Base-by-base conservation (phyloP, 2,888 invertebrate species). In the Hymenopus coronatus region DNA sequence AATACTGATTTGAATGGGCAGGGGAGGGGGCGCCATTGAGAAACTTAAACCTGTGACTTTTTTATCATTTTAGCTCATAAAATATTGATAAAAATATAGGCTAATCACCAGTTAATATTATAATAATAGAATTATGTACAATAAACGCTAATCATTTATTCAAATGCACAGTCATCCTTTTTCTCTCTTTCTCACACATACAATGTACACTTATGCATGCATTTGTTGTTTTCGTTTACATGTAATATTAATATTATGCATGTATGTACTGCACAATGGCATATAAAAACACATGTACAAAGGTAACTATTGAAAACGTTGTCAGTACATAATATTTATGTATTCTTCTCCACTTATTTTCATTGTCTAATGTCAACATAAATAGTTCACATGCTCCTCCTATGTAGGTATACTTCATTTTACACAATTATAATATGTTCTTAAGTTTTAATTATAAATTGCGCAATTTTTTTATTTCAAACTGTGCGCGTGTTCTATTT, bases 271-370 rank as follows among this genome's bases (percentile, higher is more conserved):
- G 88, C 83, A 54, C 88, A 84, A 28, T 83, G 88, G 88, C 70
- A 88, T 88, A 83, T 83, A 83, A 88, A 85, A 88, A 88, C 88
- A 88, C 88, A 83, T 83, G 82, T 88, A 88, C 82, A 87, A 87
- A 87, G 87, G 87, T 87, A 87, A 84, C 88, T 83, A 88, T 83
- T 83, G 25, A 83, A 70, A 88, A 88, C 20, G 81, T 86, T 82
- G n/a, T 87, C 82, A 30, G 33, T 82, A 87, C 82, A 70, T 70
- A 70, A 70, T 70, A 70, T 70, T 70, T 20, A 20, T 70, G 54
- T 70, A 70, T 70, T 82, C 87, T 82, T 82, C 27, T 85, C 54
- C 54, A 70, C 20, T 70, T 25, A 70, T n/a, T 87, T 54, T 87
- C 82, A 87, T 82, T 33, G 82, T 87, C 33, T 82, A 87, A 8